phyloP scores from a whole-genome alignment of 2,113 vertebrate species.

The Tiliqua scincoides region DNA sequence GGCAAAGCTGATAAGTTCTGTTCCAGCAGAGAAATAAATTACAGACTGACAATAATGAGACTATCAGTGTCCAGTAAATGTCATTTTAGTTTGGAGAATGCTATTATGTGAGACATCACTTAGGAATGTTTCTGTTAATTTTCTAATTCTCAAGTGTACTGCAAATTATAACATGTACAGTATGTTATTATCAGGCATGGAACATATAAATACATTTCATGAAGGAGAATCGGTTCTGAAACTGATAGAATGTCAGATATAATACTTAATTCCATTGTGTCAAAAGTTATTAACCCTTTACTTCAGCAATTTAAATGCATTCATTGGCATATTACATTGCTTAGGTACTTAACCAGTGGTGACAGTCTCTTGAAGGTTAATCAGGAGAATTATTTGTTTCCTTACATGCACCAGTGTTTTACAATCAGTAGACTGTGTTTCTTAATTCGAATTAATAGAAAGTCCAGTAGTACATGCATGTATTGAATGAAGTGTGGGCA shows the following conservation, averaged over 20 bases:
- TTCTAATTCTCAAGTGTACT: slow-evolving; percentile 53
- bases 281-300: not conserved
- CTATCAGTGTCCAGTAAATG: slow-evolving; percentile 71
- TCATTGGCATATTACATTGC: not conserved
- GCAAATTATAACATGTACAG: not conserved
- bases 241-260: not conserved
- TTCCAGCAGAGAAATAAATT: slow-evolving; percentile 83
- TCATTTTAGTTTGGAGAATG: slow-evolving; percentile 66
- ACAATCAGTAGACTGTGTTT: too few relatives aligned
- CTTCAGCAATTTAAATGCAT: not conserved
- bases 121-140: slow-evolving; percentile 77
- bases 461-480: too few relatives aligned
- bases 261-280: not conserved
- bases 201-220: not conserved
- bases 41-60: slow-evolving; percentile 77
- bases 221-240: not conserved
- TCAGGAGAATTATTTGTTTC: too few relatives aligned
- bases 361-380: too few relatives aligned
- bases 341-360: too few relatives aligned
- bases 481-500: too few relatives aligned
- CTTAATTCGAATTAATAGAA: too few relatives aligned
- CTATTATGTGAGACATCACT: slow-evolving; percentile 57
- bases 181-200: not conserved
- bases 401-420: too few relatives aligned
- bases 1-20: slow-evolving; percentile 76